Evolutionary conservation across 2,113 vertebrate species (phyloP), one percentile per base, ranked within the genome.

Genomic region (Hyperopisus bebe): DNA sequence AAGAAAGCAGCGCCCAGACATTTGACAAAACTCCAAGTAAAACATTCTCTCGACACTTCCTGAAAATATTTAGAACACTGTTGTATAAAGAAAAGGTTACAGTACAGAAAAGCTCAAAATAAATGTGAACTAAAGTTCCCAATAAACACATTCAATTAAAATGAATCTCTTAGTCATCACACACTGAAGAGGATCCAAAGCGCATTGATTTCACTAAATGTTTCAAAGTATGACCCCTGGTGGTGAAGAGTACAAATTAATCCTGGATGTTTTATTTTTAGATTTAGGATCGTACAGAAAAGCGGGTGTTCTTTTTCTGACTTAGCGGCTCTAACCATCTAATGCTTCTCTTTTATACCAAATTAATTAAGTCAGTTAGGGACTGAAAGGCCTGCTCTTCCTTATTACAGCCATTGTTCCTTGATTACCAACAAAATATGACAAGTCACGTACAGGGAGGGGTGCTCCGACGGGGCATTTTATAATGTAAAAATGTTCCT

Each of bases 201-300:
- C 21, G 15, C 11, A 27, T 48, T 48, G 9, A n/a, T 31, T 85
- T 85, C 21, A 48, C n/a, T 85, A 85, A 85, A 84, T 46, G 24
- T 84, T 84, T 46, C 24, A 47, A 86, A 86, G 44, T 46, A 13
- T 50, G 83, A 86, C 83, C 83, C 44, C 83, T 86, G 83, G 83
- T 86, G 83, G 83, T 31, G 47, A 86, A 86, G 19, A 50, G 48
- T 15, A 9, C 35, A 27, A 48, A 27, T 50, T 31, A 11, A 47
- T 86, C 11, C 47, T n/a, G 44, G 21, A 47, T n/a, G 44, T 48
- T 86, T 86, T 86, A 27, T 17, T 50, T 50, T 48, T 85, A 85
- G 31, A 80, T 80, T 80, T 42, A 80, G 31, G 0, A 39, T 80
- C 17, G 74, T 42, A 80, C 17, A 42, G 74, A 42, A 80, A 80